Conservation (phyloP, 1,140 invertebrate genomes). For the Trichoplusia ni region DNA sequence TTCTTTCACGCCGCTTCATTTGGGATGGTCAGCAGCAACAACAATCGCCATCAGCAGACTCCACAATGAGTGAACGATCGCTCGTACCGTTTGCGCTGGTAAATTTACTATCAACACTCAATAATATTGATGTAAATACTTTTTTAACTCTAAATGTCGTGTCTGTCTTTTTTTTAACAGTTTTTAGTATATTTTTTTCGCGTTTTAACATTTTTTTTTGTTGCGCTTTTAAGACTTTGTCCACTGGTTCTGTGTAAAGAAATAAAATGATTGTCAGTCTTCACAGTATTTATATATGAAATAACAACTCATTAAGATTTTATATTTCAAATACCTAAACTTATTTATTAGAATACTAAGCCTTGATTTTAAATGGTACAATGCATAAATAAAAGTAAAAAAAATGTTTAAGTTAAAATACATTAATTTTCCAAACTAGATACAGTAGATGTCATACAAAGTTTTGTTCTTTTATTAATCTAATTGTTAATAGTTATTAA, state of each 20-base stretch:
- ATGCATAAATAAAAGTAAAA: too few species aligned
- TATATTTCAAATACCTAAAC: too few species aligned
- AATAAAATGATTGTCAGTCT: neutral
- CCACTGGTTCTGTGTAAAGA: neutral
- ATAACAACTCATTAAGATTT: too few species aligned
- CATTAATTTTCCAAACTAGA: too few species aligned
- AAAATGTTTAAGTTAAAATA: too few species aligned
- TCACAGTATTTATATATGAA: too few species aligned
- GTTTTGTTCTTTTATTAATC: neutral
- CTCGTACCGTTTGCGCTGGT: slow-evolving; percentile 80
- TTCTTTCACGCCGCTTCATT: slow-evolving; percentile 60
- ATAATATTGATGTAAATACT: slow-evolving; percentile 76
- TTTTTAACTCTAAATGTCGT: slow-evolving; percentile 52
- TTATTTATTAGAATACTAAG: too few species aligned
- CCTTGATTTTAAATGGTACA: too few species aligned
- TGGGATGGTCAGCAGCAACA: slow-evolving; percentile 71
- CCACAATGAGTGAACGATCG: slow-evolving; percentile 80
- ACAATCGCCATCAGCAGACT: slow-evolving; percentile 80
- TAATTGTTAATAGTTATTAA: neutral
- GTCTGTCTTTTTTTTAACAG: slow-evolving; percentile 27
- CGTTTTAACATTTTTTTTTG: slow-evolving; percentile 8
- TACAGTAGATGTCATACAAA: too few species aligned
- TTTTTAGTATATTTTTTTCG: slow-evolving; percentile 12
- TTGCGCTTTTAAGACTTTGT: slow-evolving; percentile 14
- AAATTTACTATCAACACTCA: slow-evolving; percentile 75